These are phyloP conservation scores for Onychostruthus taczanowskii DNA, from an alignment of 2,113 vertebrate species.

Conservation along the genomic window DNA sequence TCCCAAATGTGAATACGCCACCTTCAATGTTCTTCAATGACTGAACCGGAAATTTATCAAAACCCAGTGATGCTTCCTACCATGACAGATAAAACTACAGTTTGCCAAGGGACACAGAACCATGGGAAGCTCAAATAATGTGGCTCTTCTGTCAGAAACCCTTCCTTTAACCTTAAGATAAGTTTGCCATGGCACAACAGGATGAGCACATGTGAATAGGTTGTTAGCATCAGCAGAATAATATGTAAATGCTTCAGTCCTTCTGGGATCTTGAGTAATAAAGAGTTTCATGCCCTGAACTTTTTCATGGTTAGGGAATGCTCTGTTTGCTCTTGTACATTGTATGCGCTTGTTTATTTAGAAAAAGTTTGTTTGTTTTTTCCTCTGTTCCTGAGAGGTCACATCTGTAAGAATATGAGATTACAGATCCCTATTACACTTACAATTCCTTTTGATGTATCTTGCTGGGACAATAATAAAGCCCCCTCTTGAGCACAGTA, in stretches of 20 bases:
- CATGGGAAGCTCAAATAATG: neutral
- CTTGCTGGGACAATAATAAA: neutral
- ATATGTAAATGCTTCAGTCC: neutral
- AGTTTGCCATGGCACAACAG: neutral
- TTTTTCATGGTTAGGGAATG: neutral
- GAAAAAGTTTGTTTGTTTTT: slow-evolving; percentile 8
- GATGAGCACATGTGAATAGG: neutral
- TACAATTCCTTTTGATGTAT: neutral
- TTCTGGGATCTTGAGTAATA: neutral
- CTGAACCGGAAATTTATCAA: neutral
- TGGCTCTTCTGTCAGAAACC: neutral
- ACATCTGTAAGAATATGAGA: neutral
- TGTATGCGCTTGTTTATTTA: neutral
- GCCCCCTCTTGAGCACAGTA: neutral
- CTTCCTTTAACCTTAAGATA: neutral
- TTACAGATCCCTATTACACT: neutral
- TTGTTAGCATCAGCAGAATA: neutral
- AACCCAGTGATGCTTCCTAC: neutral
- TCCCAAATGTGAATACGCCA: neutral
- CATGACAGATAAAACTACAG: neutral
- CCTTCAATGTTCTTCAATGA: neutral
- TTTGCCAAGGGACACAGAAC: neutral
- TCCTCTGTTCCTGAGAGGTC: neutral
- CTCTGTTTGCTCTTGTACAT: neutral
- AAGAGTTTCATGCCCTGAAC: neutral